A percentile compares a stretch with the other conserved stretches of the same genome.
These are phyloP conservation scores for Agonopterix subpropinquella DNA, from an alignment of 2,888 invertebrate species.

Conservation along the genomic window DNA sequence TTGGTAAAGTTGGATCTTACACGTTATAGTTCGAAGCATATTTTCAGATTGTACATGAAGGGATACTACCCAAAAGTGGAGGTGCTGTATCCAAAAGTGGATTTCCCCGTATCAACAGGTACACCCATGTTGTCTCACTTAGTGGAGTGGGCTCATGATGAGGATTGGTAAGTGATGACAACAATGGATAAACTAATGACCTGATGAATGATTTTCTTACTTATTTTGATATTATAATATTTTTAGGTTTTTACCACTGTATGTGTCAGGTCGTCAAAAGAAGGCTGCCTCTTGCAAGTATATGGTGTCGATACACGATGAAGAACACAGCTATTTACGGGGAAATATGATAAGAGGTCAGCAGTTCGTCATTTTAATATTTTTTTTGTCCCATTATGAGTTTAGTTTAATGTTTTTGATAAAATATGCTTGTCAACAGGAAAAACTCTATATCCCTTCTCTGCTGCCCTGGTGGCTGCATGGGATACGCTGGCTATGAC, in stretches of 20 bases:
- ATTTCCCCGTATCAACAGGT: conserved; percentile 88
- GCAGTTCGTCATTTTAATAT: too few relatives aligned
- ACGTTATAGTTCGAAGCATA: too few relatives aligned
- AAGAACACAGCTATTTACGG: conserved; percentile 80
- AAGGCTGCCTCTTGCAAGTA: conserved; percentile 19
- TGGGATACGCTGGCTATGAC: conserved; percentile 83
- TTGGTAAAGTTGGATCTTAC: too few relatives aligned
- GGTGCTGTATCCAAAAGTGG: conserved; percentile 81
- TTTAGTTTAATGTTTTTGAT: too few relatives aligned
- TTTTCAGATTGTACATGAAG: conserved; percentile 79
- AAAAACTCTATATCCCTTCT: conserved; percentile 83
- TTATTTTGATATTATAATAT: not conserved
- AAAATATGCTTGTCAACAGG: conserved; percentile 36
- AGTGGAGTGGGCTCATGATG: conserved; percentile 87
- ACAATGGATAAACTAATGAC: not conserved
- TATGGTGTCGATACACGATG: conserved; percentile 8
- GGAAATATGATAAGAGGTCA: conserved; percentile 71
- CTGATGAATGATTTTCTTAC: not conserved
- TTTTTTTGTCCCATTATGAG: too few relatives aligned
- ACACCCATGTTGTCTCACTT: conserved; percentile 88
- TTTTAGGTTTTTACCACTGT: conserved; percentile 16
- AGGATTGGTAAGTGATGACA: conserved; percentile 69
- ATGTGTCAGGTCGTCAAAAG: conserved; percentile 22
- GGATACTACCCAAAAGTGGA: conserved; percentile 83
- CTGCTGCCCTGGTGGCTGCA: conserved; percentile 80